A percentile compares a stretch with the other conserved stretches of the same genome.
phyloP scores from a whole-genome alignment of 2,888 invertebrate species.

The Drosophila incognita region DNA sequence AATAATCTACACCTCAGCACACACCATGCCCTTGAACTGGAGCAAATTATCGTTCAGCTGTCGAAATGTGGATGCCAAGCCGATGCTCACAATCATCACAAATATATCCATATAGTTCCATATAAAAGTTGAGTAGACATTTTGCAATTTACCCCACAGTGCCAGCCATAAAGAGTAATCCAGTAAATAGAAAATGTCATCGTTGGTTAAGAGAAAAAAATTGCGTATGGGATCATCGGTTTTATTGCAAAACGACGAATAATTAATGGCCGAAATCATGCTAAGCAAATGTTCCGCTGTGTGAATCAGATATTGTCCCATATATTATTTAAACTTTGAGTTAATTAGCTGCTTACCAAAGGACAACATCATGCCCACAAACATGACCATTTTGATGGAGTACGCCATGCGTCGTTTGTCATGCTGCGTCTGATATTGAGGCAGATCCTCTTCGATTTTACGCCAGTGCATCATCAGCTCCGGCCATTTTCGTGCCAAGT shows the following conservation, averaged over 20 bases:
- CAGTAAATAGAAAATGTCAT: constrained; percentile 75
- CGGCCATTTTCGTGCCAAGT: constrained; percentile 86
- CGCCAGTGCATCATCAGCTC: constrained; percentile 85
- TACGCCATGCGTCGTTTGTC: constrained; percentile 82
- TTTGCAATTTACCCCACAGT: constrained; percentile 83
- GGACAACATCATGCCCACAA: constrained; percentile 85
- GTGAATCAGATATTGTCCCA: not conserved
- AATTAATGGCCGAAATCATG: constrained; percentile 76
- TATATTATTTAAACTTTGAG: not conserved
- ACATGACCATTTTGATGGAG: constrained; percentile 85
- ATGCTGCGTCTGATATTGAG: constrained; percentile 72
- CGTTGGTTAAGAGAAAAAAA: constrained; percentile 74
- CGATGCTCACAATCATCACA: constrained; percentile 90
- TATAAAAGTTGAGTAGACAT: constrained; percentile 88
- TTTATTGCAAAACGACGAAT: constrained; percentile 75
- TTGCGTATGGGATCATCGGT: constrained; percentile 80
- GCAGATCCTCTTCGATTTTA: constrained; percentile 85
- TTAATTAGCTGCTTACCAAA: constrained; percentile 80
- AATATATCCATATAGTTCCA: constrained; percentile 92
- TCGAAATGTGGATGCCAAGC: constrained; percentile 88
- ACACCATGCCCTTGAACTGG: constrained; percentile 86
- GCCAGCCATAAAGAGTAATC: constrained; percentile 73
- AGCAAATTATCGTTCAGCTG: constrained; percentile 87
- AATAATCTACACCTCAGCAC: constrained; percentile 9
- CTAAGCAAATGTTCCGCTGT: constrained; percentile 83